Evolutionary conservation across 1,140 invertebrate genomes (phyloP).

Genomic region (Cyclina sinensis): DNA sequence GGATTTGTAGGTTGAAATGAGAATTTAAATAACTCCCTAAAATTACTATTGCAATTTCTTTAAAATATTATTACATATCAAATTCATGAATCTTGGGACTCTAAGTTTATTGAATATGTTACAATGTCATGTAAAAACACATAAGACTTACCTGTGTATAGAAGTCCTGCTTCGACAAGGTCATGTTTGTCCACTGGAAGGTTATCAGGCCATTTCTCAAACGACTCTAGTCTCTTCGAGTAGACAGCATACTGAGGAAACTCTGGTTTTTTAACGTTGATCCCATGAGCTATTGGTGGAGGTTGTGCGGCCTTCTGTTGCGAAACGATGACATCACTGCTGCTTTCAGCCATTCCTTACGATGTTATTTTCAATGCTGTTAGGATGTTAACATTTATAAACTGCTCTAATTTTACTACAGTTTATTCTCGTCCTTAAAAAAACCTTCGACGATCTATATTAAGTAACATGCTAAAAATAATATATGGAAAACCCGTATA

Average conservation of each 20-base stretch:
- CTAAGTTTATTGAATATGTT: not conserved
- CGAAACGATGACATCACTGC: not conserved
- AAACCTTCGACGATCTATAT: too few relatives aligned
- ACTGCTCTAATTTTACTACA: too few relatives aligned
- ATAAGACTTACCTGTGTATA: conserved; percentile 40
- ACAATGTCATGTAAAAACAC: not conserved
- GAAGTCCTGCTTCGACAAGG: conserved; percentile 29
- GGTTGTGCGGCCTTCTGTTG: not conserved
- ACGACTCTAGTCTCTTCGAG: conserved; percentile 46
- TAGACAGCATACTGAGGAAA: conserved; percentile 52
- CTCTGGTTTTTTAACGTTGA: conserved; percentile 46
- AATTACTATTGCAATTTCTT: not conserved
- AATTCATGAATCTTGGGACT: not conserved
- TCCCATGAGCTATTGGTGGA: conserved; percentile 10
- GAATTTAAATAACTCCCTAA: not conserved
- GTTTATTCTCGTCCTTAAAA: too few relatives aligned
- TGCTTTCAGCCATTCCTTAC: not conserved
- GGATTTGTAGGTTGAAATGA: not conserved
- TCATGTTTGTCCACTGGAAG: not conserved
- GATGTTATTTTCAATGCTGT: too few relatives aligned
- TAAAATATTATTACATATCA: not conserved
- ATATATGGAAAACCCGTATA: too few relatives aligned
- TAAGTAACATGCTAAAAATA: too few relatives aligned
- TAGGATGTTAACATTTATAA: too few relatives aligned
- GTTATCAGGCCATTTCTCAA: conserved; percentile 35